phyloP scores from a whole-genome alignment of 2,888 invertebrate species.

The Anthrax anthrax region DNA sequence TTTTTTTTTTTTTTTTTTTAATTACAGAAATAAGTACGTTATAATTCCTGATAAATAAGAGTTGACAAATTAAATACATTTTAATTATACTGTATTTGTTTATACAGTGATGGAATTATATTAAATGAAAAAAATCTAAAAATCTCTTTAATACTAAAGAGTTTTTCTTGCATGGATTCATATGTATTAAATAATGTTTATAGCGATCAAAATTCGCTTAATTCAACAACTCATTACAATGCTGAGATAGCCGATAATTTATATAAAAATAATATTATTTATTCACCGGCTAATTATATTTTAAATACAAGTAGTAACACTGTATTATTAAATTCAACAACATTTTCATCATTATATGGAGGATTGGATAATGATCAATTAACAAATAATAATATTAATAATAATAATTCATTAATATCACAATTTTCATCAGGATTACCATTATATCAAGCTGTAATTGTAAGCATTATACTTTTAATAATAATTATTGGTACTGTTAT shows the following conservation, averaged over 20 bases:
- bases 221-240: constrained; percentile 6
- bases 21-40: no score
- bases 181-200: constrained; percentile 10
- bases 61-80: no score
- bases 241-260: constrained; percentile 8
- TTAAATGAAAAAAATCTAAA: no score
- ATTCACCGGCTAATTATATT: constrained; percentile 4
- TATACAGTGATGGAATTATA: no score
- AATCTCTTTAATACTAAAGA: no score
- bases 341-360: constrained; percentile 4
- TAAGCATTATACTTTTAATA: constrained; percentile 55
- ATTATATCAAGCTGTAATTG: constrained; percentile 43
- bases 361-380: not conserved
- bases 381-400: no score
- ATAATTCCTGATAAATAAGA: no score
- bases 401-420: not conserved
- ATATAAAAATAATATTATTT: constrained; percentile 4
- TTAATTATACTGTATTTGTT: no score
- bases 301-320: not conserved
- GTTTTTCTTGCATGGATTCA: constrained; percentile 15
- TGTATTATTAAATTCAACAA: constrained; percentile 3
- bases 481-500: constrained; percentile 69
- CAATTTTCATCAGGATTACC: constrained; percentile 13
- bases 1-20: no score
- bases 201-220: constrained; percentile 10